Evolutionary conservation across 2,797 vertebrate species (phyloP).

Genomic region (Poeciliopsis presidionis): DNA sequence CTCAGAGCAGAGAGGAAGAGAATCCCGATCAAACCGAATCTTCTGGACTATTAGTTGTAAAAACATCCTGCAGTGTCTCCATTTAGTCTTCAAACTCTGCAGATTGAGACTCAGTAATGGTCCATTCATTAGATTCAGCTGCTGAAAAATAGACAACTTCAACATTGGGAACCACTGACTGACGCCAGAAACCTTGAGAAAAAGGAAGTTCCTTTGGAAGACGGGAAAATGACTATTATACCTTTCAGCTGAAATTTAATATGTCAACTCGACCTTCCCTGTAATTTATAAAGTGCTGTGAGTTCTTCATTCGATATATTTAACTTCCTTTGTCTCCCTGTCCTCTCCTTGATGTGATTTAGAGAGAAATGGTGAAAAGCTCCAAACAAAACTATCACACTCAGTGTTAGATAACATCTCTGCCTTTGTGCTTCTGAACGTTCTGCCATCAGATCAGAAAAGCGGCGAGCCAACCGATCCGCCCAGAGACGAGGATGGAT

Average conservation of each 20-base stretch:
- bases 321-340: neutral
- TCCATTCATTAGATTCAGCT: neutral
- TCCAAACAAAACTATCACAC: neutral
- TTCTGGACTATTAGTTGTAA: no score
- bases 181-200: neutral
- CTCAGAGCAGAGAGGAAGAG: no score
- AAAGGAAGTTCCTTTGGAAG: neutral
- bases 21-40: no score
- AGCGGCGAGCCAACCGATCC: constrained; percentile 6
- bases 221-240: neutral
- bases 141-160: neutral
- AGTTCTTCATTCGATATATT: neutral
- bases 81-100: neutral
- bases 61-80: neutral
- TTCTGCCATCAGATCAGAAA: constrained; percentile 12
- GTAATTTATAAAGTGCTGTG: neutral
- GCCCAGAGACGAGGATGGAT: neutral
- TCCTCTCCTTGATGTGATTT: neutral
- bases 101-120: neutral
- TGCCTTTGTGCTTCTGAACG: neutral
- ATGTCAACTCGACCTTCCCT: neutral
- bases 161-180: neutral
- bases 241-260: neutral
- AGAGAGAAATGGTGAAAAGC: neutral
- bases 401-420: constrained; percentile 23